Percentiles rank a stretch among this genome's conserved stretches.
Evolutionary conservation across 1,140 invertebrate species (phyloP).

Genomic region (Lepidostoma basale): DNA sequence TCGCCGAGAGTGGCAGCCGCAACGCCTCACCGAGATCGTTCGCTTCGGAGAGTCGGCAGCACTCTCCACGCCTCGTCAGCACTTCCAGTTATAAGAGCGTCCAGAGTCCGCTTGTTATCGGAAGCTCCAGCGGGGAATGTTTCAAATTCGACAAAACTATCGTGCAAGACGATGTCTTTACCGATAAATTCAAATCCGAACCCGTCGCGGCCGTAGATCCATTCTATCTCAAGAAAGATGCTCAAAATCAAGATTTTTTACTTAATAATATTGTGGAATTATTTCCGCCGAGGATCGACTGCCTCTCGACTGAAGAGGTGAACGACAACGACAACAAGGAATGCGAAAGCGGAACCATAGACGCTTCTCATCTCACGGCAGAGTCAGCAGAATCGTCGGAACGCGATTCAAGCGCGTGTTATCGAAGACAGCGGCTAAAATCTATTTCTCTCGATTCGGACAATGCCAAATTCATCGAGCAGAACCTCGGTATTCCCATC

Average conservation of each 20-base stretch:
- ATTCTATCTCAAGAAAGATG: constrained; percentile 36
- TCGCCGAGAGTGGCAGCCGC: constrained; percentile 54
- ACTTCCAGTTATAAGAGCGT: constrained; percentile 37
- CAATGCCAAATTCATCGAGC: constrained; percentile 62
- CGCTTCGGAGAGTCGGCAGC: constrained; percentile 51
- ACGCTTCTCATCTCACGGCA: background rate
- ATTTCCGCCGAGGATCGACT: background rate
- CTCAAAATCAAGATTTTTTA: constrained; percentile 5
- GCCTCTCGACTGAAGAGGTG: constrained; percentile 2
- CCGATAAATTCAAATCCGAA: background rate
- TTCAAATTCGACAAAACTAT: constrained; percentile 29
- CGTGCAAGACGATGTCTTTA: constrained; percentile 12
- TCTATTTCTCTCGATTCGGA: constrained; percentile 63
- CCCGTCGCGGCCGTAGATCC: background rate
- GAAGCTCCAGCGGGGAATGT: constrained; percentile 16
- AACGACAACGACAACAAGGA: constrained; percentile 33
- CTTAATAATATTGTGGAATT: constrained; percentile 15
- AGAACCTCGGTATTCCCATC: constrained; percentile 60
- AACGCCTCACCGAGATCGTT: constrained; percentile 46
- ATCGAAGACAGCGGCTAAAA: constrained; percentile 58
- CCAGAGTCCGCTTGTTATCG: constrained; percentile 36
- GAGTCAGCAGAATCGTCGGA: constrained; percentile 49
- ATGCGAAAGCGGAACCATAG: background rate
- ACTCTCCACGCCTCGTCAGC: constrained; percentile 54
- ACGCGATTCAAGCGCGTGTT: constrained; percentile 50